Percentiles rank a stretch among this genome's conserved stretches.
Conservation (phyloP, 1,140 invertebrate species). For the Latrodectus geometricus region DNA sequence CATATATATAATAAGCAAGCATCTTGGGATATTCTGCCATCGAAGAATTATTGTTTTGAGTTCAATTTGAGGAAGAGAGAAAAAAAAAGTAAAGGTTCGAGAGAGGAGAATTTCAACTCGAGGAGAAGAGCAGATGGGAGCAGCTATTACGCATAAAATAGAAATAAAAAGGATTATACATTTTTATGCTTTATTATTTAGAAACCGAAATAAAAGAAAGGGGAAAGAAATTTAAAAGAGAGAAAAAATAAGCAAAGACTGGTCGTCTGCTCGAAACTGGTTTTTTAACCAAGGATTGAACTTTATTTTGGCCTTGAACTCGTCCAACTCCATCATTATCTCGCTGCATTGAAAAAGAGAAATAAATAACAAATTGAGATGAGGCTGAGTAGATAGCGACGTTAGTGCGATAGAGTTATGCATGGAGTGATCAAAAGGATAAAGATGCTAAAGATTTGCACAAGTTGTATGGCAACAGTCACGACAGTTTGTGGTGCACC, state of each 20-base stretch:
- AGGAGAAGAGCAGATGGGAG: background rate
- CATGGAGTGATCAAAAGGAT: background rate
- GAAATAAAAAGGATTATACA: background rate
- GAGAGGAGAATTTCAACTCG: background rate
- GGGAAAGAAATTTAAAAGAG: background rate
- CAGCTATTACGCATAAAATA: background rate
- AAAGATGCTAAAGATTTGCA: background rate
- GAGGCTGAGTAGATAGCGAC: background rate
- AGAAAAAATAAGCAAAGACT: constrained; percentile 11
- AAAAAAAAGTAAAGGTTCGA: background rate
- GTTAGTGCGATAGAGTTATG: background rate
- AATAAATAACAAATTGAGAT: constrained; percentile 34
- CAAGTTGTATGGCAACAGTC: too few species aligned
- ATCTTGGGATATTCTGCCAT: too few species aligned
- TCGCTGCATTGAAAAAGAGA: constrained; percentile 8
- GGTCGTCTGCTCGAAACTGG: constrained; percentile 20
- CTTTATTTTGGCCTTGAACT: constrained; percentile 44
- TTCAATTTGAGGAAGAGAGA: too few species aligned
- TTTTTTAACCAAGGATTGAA: constrained; percentile 22
- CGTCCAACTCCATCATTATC: constrained; percentile 30
- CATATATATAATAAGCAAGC: too few species aligned
- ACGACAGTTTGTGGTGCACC: too few species aligned
- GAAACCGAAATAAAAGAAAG: constrained; percentile 14
- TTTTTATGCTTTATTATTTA: background rate
- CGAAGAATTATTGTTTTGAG: too few species aligned